Base-by-base conservation (phyloP, 2,888 invertebrate species). In the Synanthedon tipuliformis region DNA sequence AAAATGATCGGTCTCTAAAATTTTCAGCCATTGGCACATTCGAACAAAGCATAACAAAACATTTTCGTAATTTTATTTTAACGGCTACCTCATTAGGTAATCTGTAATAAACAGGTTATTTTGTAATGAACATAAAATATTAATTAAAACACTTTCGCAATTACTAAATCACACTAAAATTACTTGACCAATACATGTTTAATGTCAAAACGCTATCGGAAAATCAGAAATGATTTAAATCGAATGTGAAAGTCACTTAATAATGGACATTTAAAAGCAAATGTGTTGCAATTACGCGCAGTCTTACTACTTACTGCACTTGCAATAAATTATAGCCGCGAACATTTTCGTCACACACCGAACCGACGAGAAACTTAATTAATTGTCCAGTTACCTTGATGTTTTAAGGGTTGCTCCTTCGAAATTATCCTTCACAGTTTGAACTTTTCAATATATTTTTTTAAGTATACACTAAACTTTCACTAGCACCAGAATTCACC, bases 211-310 rank as follows among this genome's bases (percentile, higher is more conserved):
- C 23, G 23, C 23, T 23, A 23, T 48, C 41, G 49, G 55, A 45
- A 53, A 58, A 57, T 54, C 51, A 52, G 49, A 49, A 58, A 54
- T 34, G 53, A 53, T 58, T 59, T 52, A 60, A 41, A 34, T 16
- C 34, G 34, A 34, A 34, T 73, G 77, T 74, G 77, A 78, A 77
- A 75, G 76, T 78, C 61, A 61, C 65, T 60, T 62, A 62, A 64
- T 63, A 68, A 70, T 73, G 71, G 73, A 66, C 70, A 65, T 58
- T 58, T 67, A 65, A 63, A 65, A 64, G 73, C 73, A 65, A 64
- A 72, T 73, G 63, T 82, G 78, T 81, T 78, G 82, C 73, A 81
- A 84, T 81, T 80, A 71, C 71, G 71, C 68, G 69, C 52, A 2
- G n/a, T 45, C 13, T 67, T 66, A 71, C 75, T 74, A 76, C 71